Evolutionary conservation across 2,113 vertebrate genomes (phyloP), one percentile per base, ranked within the genome.

Genomic region (Petroica traversi): DNA sequence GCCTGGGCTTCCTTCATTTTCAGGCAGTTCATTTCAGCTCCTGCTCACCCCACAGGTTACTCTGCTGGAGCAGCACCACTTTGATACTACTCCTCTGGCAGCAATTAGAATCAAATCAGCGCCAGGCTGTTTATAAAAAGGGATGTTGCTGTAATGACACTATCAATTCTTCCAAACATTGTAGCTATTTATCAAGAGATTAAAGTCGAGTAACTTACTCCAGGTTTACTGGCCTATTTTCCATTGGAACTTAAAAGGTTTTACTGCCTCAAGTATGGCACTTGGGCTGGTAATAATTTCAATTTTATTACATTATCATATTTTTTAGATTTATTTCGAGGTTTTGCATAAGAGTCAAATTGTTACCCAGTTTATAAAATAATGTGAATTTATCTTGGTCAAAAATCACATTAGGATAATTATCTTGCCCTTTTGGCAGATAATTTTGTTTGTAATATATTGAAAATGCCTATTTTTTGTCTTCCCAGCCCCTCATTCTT

Each of bases 301-400:
- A 6, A 87, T 95, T 97, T 97, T 97, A 97, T 97, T 96, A 95
- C 96, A 97, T 97, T 97, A 97, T 88, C 97, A 97, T 97, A 96
- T 97, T 97, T 97, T 95, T 97, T 91, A 95, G 94, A 97, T 97
- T 97, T 97, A 96, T 97, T 97, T 96, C 90, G 83, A 94, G 85
- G 75, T 93, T 97, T 97, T 97, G 97, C 95, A 96, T 96, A 96
- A 96, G 94, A 96, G 90, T 97, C 94, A 96, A 97, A 97, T 97
- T 88, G 92, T 86, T 96, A 94, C 45, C 79, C 81, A 66, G 96
- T 96, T 96, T 93, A 88, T 94, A 96, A 97, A 96, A 96, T 95
- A 96, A 94, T 78, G 96, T 79, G 95, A 90, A 97, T 97, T 95
- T 92, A 94, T 97, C 97, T 97, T 96, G 90, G 90, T 97, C 96